Evolutionary conservation across 2,113 vertebrate genomes (phyloP), one percentile per base, ranked within the genome.

Genomic region (Silurus meridionalis): DNA sequence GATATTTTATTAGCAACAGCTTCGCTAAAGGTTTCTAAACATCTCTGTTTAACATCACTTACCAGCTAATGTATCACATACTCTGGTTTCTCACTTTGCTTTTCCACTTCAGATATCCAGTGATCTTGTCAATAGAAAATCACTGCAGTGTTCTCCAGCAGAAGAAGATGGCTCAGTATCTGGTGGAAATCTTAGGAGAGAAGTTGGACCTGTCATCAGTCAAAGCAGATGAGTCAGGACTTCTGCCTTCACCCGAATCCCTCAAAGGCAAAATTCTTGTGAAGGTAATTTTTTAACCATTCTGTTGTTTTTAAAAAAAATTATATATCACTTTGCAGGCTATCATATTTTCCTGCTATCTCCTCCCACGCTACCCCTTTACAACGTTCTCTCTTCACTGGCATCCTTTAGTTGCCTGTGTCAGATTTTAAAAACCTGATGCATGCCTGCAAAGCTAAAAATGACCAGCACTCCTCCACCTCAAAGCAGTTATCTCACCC

Each of bases 81-180:
- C 23, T 69, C 21, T 3, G 66, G 8, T 48, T 57, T 13, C 5
- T 61, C 28, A 3, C 19, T 86, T 53, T 72, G 53, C 61, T 60
- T 5, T 25, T 1, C 4, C 14, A 66, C 79, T 63, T 5, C 91
- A 99, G 98, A 71, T 99, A 97, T 87, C 98, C 98, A 0, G 96
- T 99, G 89, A 99, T 99, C 92, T 92, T 99, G 89, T 99, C 98
- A 28, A 95, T 99, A 1, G 98, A 99, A 95, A 99, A 99, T 93
- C 98, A 99, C 91, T 99, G 98, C 93, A 99, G 97, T 0, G 97
- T 99, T 0, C 15, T 94, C 61, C 98, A 99, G 93, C 98, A 99
- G 90, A 99, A 99, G 93, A 99, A 98, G 92, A 99, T 99, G 98
- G 98, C 98, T 23, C 96, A 96, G 92, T 98, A 97, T 71, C 95